phyloP scores from a whole-genome alignment of 2,113 vertebrate genomes.

The Albula goreensis region DNA sequence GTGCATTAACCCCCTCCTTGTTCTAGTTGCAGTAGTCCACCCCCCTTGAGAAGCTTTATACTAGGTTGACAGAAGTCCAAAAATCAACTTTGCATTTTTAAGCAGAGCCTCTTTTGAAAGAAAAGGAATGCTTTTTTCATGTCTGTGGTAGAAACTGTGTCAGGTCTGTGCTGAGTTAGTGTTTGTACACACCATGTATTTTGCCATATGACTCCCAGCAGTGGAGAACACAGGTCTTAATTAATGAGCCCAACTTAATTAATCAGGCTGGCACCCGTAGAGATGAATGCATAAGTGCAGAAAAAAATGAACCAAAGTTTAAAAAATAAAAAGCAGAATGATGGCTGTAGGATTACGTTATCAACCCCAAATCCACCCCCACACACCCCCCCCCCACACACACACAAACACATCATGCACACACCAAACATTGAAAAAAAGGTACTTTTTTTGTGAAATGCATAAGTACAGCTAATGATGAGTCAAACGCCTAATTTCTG shows the following conservation, averaged over 20 bases:
- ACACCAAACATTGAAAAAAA: background rate
- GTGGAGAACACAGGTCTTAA: slow-evolving; percentile 42
- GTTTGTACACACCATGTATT: slow-evolving; percentile 22
- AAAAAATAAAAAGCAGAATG: background rate
- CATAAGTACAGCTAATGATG: background rate
- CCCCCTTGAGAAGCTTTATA: background rate
- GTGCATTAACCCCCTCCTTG: too few relatives aligned
- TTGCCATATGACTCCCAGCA: slow-evolving; percentile 40
- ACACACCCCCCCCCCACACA: background rate
- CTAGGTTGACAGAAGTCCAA: background rate
- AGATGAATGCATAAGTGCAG: slow-evolving; percentile 32
- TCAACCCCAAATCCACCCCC: background rate
- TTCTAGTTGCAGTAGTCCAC: too few relatives aligned
- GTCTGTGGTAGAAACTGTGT: background rate
- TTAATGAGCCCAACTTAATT: slow-evolving; percentile 54
- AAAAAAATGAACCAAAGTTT: background rate
- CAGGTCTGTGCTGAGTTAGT: background rate
- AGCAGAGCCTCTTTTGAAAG: background rate
- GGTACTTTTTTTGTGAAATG: background rate
- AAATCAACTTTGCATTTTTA: background rate
- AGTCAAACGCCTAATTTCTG: background rate
- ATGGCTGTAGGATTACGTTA: background rate
- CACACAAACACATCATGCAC: background rate
- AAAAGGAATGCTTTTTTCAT: background rate
- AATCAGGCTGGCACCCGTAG: slow-evolving; percentile 31